Evolutionary conservation across 2,888 invertebrate species (phyloP).

Genomic region (Lomographa bimaculata): DNA sequence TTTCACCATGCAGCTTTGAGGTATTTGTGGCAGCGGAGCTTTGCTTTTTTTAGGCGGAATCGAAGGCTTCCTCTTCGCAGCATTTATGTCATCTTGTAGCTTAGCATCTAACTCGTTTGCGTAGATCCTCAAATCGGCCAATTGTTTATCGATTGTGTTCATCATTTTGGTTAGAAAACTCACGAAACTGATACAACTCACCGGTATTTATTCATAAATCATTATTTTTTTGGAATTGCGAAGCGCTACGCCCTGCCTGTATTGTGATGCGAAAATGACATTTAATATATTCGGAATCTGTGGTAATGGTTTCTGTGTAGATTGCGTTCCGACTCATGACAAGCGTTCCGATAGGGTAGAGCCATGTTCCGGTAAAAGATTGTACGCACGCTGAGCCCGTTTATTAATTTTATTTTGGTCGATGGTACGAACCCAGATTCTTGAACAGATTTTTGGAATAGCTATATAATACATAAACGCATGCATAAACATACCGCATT

Average conservation of each 20-base stretch:
- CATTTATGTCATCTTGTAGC: conserved; percentile 76
- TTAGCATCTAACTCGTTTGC: conserved; percentile 78
- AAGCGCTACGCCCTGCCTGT: conserved; percentile 19
- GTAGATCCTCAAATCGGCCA: conserved; percentile 75
- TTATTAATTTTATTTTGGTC: no score
- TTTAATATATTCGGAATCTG: no score
- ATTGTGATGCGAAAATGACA: conserved; percentile 14
- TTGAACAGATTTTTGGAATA: no score
- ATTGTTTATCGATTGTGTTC: conserved; percentile 75
- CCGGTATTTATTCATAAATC: conserved; percentile 20
- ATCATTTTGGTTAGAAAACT: conserved; percentile 39
- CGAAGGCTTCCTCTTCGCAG: conserved; percentile 73
- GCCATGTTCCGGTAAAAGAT: no score
- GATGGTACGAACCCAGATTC: no score
- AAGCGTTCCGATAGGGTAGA: no score
- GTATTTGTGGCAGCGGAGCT: conserved; percentile 84
- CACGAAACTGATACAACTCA: conserved; percentile 3
- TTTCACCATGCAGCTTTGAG: conserved; percentile 90
- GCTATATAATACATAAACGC: no score
- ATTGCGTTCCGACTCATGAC: no score
- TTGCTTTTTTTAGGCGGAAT: conserved; percentile 78
- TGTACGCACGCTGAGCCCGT: no score
- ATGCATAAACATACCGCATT: no score
- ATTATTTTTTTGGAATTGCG: conserved; percentile 13
- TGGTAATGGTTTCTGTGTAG: no score